Evolutionary conservation across 1,140 invertebrate genomes (phyloP).

Genomic region (Formica selysi): DNA sequence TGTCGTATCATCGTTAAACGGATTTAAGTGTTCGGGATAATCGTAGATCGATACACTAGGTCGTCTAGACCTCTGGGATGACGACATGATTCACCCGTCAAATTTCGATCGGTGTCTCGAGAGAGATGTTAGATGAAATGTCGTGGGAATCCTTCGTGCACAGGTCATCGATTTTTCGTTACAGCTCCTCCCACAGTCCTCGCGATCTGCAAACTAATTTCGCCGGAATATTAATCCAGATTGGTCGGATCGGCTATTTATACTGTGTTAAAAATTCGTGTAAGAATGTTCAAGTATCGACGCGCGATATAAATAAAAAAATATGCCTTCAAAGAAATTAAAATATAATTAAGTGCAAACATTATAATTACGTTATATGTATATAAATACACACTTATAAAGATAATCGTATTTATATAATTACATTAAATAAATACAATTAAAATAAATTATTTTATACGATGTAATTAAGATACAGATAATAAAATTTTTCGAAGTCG

Average conservation of each 20-base stretch:
- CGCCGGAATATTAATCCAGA: background rate
- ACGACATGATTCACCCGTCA: conserved; percentile 77
- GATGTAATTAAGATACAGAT: background rate
- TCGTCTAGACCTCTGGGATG: conserved; percentile 71
- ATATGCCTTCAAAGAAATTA: background rate
- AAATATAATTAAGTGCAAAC: background rate
- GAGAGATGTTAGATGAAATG: conserved; percentile 20
- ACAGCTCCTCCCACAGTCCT: conserved; percentile 13
- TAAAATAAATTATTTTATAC: background rate
- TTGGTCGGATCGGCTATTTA: background rate
- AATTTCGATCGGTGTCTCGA: conserved; percentile 36
- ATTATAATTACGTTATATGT: background rate
- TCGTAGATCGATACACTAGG: conserved; percentile 87
- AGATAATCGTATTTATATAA: background rate
- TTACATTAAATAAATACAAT: background rate
- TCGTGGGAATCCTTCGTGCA: conserved; percentile 12
- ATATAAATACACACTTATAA: too few species aligned
- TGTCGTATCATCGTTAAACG: conserved; percentile 89
- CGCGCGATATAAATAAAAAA: background rate
- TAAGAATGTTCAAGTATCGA: background rate
- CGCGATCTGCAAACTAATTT: conserved; percentile 47
- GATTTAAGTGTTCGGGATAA: conserved; percentile 91
- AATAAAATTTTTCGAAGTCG: background rate
- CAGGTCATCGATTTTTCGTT: conserved; percentile 63
- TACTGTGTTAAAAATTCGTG: background rate